phyloP scores from a whole-genome alignment of 35 echinoderm and acorn worm species.

The Apostichopus parvimensis region DNA sequence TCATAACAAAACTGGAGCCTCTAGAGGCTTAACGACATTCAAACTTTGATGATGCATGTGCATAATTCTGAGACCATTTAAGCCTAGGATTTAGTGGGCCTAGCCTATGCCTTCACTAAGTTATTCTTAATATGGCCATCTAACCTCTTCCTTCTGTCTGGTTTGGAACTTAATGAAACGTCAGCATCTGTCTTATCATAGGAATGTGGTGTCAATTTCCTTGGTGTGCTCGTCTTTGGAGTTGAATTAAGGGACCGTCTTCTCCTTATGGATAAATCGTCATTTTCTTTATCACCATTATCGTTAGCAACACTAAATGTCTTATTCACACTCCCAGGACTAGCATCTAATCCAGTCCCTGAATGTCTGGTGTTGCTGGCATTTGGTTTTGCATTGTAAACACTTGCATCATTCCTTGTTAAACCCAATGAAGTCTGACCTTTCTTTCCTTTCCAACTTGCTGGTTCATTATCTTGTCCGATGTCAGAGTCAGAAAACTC shows the following conservation, averaged over 20 bases:
- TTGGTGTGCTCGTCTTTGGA: conserved; percentile 53
- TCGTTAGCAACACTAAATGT: conserved; percentile 39
- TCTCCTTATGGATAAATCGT: not conserved
- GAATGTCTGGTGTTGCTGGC: conserved; percentile 26
- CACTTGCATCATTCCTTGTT: not conserved
- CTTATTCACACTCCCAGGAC: not conserved
- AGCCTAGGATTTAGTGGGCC: too few species aligned
- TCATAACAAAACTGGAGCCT: too few species aligned
- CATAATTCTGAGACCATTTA: too few species aligned
- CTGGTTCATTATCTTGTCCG: conserved; percentile 18
- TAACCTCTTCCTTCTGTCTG: conserved; percentile 21
- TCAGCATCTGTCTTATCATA: conserved; percentile 22
- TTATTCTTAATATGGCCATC: not conserved
- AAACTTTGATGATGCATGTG: too few species aligned
- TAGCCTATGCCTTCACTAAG: not conserved
- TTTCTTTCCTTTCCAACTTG: not conserved
- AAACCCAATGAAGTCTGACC: not conserved
- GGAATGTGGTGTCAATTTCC: conserved; percentile 49
- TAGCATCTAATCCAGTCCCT: not conserved
- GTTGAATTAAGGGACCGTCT: conserved; percentile 40
- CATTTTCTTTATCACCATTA: conserved; percentile 9
- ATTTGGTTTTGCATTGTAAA: conserved; percentile 39
- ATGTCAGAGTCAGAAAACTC: conserved; percentile 55
- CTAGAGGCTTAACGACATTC: too few species aligned
- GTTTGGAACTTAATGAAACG: not conserved